phyloP scores from a whole-genome alignment of 2,797 vertebrate genomes.

The Enteromius argenteus region DNA sequence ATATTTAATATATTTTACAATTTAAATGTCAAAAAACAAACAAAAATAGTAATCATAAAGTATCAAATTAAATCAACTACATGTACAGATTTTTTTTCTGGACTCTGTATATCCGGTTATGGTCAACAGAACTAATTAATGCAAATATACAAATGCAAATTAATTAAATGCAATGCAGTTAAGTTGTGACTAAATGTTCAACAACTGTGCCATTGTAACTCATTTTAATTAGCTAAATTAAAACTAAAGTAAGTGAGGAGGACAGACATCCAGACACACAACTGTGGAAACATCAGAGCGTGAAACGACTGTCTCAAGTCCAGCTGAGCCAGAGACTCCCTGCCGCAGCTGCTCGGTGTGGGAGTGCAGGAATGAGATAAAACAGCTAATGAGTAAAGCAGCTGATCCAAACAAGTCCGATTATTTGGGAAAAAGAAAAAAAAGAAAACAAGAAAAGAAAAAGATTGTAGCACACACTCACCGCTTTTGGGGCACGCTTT shows the following conservation, averaged over 20 bases:
- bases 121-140: neutral
- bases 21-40: neutral
- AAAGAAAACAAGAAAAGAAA: neutral
- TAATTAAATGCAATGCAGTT: neutral
- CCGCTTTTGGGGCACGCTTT: conserved; percentile 72
- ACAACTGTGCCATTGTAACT: neutral
- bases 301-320: conserved; percentile 27
- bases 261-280: conserved; percentile 31
- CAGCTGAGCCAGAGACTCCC: conserved; percentile 43
- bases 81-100: neutral
- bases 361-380: conserved; percentile 37
- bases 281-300: conserved; percentile 36
- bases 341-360: conserved; percentile 51
- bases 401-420: conserved; percentile 74
- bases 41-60: neutral
- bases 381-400: conserved; percentile 75
- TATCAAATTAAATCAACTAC: neutral
- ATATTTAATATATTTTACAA: neutral
- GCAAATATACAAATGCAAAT: neutral
- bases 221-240: neutral
- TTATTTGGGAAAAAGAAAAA: conserved; percentile 44
- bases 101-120: neutral
- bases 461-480: conserved; percentile 73
- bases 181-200: neutral
- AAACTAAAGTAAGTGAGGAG: conserved; percentile 8